Conservation (phyloP, 53 echinoderm and acorn worm genomes). For the Stichopus horrens region DNA sequence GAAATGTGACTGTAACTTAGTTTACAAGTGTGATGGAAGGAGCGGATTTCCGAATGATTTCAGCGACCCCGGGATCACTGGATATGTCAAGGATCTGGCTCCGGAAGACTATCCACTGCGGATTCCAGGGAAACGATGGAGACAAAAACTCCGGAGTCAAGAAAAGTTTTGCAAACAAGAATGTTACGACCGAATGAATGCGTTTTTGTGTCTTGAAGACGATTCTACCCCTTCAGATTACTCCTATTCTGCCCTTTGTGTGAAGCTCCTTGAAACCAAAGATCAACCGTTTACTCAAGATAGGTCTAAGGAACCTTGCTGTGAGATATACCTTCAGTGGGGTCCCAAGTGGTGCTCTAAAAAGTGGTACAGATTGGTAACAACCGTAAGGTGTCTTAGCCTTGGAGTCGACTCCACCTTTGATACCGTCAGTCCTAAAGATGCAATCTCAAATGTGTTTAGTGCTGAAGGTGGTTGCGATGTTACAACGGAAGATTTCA, state of each 20-base stretch:
- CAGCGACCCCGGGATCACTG: neutral
- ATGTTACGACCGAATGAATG: conserved; percentile 11
- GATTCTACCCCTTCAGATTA: neutral
- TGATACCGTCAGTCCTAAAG: neutral
- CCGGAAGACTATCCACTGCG: neutral
- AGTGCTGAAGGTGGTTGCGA: neutral
- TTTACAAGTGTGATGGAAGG: neutral
- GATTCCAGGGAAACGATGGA: conserved; percentile 25
- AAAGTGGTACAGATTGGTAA: conserved; percentile 16
- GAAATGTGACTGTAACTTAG: conserved; percentile 26
- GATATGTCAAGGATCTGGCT: conserved; percentile 17
- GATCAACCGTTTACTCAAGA: neutral
- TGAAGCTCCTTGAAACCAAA: neutral
- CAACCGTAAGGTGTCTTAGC: neutral
- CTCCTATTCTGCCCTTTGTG: conserved; percentile 13
- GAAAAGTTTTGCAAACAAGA: conserved; percentile 14
- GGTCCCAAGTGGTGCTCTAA: conserved; percentile 8
- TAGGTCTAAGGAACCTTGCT: neutral
- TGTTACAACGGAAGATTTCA: neutral
- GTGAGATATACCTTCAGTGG: conserved; percentile 33
- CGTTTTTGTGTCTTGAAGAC: conserved; percentile 24
- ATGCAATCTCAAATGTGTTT: neutral
- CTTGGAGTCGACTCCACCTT: neutral
- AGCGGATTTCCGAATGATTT: conserved; percentile 5
- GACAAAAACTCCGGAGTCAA: neutral